Conservation (phyloP, 2,888 invertebrate genomes). For the Pristionchus fissidentatus region DNA sequence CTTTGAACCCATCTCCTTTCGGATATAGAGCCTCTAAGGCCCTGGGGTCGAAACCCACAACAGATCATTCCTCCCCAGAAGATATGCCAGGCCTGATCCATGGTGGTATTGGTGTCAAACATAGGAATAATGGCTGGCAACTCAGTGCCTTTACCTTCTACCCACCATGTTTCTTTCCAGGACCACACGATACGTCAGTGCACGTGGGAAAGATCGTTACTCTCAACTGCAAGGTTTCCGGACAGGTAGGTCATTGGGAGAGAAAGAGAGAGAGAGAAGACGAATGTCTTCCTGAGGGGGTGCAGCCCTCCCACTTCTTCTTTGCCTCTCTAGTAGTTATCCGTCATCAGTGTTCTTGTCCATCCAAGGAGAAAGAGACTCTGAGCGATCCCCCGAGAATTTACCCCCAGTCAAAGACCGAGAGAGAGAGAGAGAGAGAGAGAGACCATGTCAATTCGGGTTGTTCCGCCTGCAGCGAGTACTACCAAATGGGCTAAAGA, state of each 20-base stretch:
- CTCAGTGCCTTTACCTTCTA: background rate
- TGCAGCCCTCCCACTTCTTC: background rate
- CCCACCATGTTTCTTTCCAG: background rate
- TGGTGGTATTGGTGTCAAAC: too few relatives aligned
- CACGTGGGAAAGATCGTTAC: constrained; percentile 45
- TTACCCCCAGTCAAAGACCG: background rate
- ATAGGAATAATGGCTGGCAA: background rate
- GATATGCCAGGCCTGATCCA: too few relatives aligned
- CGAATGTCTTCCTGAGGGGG: background rate
- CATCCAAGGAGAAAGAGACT: constrained; percentile 27
- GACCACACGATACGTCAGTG: constrained; percentile 41
- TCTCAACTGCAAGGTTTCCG: constrained; percentile 42
- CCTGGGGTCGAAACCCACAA: too few relatives aligned
- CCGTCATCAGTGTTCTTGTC: constrained; percentile 42
- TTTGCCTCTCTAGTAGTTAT: too few relatives aligned
- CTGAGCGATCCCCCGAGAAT: constrained; percentile 36
- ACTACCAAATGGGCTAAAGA: constrained; percentile 9
- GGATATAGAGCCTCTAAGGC: too few relatives aligned
- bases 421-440: background rate
- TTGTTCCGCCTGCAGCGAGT: background rate
- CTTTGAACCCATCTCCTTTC: background rate
- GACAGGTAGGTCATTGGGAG: constrained; percentile 35
- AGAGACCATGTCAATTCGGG: background rate
- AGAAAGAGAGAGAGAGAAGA: background rate
- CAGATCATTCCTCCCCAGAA: too few relatives aligned